A percentile compares a stretch with the other conserved stretches of the same genome.
phyloP scores from a whole-genome alignment of 1,140 invertebrate genomes.

The Ceratoteleas bidentatus region DNA sequence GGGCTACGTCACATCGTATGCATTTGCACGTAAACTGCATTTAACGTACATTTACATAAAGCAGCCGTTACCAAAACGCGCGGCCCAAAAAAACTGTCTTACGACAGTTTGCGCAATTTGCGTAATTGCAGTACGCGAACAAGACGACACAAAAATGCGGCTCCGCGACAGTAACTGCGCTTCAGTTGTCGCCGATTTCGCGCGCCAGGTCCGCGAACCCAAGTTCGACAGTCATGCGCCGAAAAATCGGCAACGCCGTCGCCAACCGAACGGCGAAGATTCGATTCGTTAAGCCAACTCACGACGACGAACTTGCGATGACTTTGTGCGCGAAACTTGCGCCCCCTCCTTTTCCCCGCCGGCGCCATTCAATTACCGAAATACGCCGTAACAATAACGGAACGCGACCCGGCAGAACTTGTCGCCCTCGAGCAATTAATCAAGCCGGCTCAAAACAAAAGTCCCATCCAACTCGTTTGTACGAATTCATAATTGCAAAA shows the following conservation, averaged over 20 bases:
- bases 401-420: slow-evolving; percentile 1
- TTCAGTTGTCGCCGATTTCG: no score
- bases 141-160: slow-evolving; percentile 31
- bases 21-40: slow-evolving; percentile 62
- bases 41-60: slow-evolving; percentile 60
- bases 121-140: slow-evolving; percentile 41
- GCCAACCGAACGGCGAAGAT: not conserved
- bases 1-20: slow-evolving; percentile 53
- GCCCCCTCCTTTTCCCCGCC: not conserved
- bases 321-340: slow-evolving; percentile 10
- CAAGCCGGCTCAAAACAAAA: slow-evolving; percentile 28
- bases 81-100: slow-evolving; percentile 45
- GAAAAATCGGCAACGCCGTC: no score
- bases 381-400: slow-evolving; percentile 3
- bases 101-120: slow-evolving; percentile 41
- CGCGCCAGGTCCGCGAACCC: no score
- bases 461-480: slow-evolving; percentile 22
- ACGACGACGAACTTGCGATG: not conserved
- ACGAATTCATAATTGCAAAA: slow-evolving; percentile 50
- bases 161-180: no score
- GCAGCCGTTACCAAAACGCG: slow-evolving; percentile 40
- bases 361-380: slow-evolving; percentile 20
- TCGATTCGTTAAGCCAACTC: not conserved
- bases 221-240: no score
- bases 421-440: slow-evolving; percentile 36